Percentiles rank a stretch among this genome's conserved stretches.
These are phyloP conservation scores for Melipona beecheii DNA, from an alignment of 2,888 invertebrate genomes.

Conservation along the genomic window DNA sequence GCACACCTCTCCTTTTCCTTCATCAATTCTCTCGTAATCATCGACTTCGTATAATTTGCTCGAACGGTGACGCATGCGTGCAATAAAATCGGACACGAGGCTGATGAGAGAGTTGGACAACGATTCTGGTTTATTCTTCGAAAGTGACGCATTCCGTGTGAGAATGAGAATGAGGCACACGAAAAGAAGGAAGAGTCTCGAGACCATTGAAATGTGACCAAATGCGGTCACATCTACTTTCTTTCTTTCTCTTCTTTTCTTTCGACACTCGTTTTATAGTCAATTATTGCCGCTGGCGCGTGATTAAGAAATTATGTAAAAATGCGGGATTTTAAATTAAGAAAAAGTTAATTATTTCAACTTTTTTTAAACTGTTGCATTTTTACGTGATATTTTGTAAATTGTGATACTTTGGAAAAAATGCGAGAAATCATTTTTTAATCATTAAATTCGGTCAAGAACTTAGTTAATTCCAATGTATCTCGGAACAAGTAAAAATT, in stretches of 20 bases:
- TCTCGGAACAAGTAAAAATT: no score
- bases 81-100: neutral
- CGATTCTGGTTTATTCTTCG: conserved; percentile 20
- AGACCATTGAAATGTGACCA: neutral
- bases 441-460: no score
- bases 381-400: no score
- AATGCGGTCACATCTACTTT: neutral
- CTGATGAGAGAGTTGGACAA: neutral
- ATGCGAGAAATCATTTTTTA: no score
- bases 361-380: no score
- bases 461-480: no score
- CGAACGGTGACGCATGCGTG: conserved; percentile 6
- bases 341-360: no score
- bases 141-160: conserved; percentile 11
- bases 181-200: neutral
- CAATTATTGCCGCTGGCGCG: no score
- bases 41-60: conserved; percentile 12
- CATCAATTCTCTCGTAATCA: neutral
- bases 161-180: neutral
- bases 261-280: neutral
- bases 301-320: no score
- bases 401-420: no score
- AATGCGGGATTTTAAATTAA: no score
- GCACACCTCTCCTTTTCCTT: conserved; percentile 6
- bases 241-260: neutral